Base-by-base conservation (phyloP, 1,140 invertebrate species). In the Ceratina japonica region DNA sequence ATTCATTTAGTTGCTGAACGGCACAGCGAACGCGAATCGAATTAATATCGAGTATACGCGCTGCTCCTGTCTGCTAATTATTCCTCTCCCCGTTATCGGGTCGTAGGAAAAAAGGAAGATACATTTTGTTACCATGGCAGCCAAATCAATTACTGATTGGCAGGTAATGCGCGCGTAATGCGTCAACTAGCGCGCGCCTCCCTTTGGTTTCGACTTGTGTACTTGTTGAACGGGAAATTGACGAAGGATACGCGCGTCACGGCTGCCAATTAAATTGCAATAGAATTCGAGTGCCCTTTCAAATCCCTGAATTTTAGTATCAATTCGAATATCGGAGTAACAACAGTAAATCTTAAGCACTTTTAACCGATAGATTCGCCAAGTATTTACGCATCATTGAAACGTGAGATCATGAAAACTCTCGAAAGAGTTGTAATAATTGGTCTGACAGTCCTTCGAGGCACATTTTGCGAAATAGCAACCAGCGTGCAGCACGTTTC, bases 111-210 rank as follows among this genome's bases (percentile, higher is more conserved):
- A 84, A 64, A 66, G 63, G 75, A 8, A 44, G 10, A 44, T 44
- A 44, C 79, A 74, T n/a, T 73, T 62, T 82, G 83, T 86, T 86
- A 75, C 84, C 83, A 86, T 86, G 84, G 84, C 37, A 86, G 83
- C 82, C 79, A 79, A 86, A 86, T 86, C 84, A 83, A 86, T 86
- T 85, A 82, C 83, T 73, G 84, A 86, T 84, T 85, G 84, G 80
- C 83, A 85, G 83, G 80, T 86, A 86, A 86, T 86, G 80, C 83
- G 80, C 75, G 79, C 85, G 80, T 86, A 85, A 86, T 85, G 63
- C 84, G 66, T 85, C 83, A 75, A 85, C 63, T 58, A 68, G 64
- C 37, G 73, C 15, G 49, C 54, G 59, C 59, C 54, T 58, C 79
- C 61, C 75, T 75, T 84, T 75, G 63, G 56, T 76, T 54, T 54